These are phyloP conservation scores for Leptocoma aspasia DNA, from an alignment of 2,113 vertebrate species.

Conservation along the genomic window DNA sequence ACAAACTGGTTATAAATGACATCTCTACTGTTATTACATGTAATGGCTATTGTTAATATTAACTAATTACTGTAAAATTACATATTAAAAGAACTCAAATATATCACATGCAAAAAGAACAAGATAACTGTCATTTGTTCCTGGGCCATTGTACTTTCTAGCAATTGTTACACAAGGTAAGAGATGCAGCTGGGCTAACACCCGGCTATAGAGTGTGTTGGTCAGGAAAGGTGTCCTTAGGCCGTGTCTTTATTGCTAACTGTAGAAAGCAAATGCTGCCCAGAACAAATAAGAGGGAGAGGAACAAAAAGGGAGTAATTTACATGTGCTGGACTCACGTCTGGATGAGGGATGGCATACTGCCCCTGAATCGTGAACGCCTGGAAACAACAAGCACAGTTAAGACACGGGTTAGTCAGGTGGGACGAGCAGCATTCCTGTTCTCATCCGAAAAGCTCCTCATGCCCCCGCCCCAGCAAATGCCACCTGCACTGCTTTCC, in stretches of 20 bases:
- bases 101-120: conserved; percentile 59
- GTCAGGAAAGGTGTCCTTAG: not conserved
- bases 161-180: not conserved
- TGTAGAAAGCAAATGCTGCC: conserved; percentile 69
- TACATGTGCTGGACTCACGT: conserved; percentile 83
- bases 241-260: not conserved
- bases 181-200: not conserved
- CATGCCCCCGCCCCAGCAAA: not conserved
- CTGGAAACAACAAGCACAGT: conserved; percentile 72
- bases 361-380: conserved; percentile 89
- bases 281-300: conserved; percentile 67
- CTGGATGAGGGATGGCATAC: conserved; percentile 90
- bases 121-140: conserved; percentile 57
- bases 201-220: not conserved
- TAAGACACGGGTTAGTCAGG: not conserved
- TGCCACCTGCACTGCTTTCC: not conserved
- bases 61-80: conserved; percentile 56
- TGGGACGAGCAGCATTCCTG: not conserved
- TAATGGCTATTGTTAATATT: conserved; percentile 68
- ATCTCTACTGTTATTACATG: conserved; percentile 64
- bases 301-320: conserved; percentile 52
- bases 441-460: not conserved
- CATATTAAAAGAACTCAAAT: conserved; percentile 59
- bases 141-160: conserved; percentile 71
- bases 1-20: conserved; percentile 62